Conservation (phyloP, 2,888 invertebrate species). For the Drosophila engyochracea region DNA sequence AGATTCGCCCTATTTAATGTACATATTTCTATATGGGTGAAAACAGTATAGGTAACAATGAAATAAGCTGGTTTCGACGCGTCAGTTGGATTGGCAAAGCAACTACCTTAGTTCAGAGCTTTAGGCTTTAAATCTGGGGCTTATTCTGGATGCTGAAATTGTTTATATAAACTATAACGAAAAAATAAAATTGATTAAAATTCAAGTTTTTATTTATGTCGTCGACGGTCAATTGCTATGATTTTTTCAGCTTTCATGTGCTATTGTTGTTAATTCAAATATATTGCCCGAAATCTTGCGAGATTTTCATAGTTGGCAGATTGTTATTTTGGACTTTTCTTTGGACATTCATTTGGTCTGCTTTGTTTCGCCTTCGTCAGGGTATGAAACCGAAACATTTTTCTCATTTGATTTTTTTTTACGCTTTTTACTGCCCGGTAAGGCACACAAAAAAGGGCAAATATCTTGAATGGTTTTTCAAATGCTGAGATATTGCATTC, state of each 20-base stretch:
- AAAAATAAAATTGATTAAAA: not conserved
- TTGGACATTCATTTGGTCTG: slow-evolving; percentile 1
- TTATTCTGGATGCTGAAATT: not conserved
- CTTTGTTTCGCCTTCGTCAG: slow-evolving; percentile 9
- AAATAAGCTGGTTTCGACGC: too few relatives aligned
- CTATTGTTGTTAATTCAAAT: not conserved
- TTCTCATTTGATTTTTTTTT: not conserved
- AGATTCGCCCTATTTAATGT: too few relatives aligned
- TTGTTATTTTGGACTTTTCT: not conserved
- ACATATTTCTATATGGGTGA: too few relatives aligned
- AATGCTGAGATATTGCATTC: slow-evolving; percentile 58
- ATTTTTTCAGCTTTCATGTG: not conserved
- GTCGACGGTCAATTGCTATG: too few relatives aligned
- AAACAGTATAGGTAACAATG: too few relatives aligned
- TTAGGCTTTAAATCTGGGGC: too few relatives aligned
- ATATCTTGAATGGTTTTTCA: slow-evolving; percentile 33
- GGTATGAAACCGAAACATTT: slow-evolving; percentile 9
- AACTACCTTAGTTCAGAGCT: too few relatives aligned
- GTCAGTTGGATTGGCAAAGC: too few relatives aligned
- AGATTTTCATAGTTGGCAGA: not conserved
- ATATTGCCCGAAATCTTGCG: not conserved
- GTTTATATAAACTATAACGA: not conserved
- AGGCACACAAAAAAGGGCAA: slow-evolving; percentile 34
- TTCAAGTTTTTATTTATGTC: not conserved
- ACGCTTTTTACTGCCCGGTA: not conserved